A percentile compares a stretch with the other conserved stretches of the same genome.
Conservation (phyloP, 1,140 invertebrate genomes). For the Bombus haemorrhoidalis region DNA sequence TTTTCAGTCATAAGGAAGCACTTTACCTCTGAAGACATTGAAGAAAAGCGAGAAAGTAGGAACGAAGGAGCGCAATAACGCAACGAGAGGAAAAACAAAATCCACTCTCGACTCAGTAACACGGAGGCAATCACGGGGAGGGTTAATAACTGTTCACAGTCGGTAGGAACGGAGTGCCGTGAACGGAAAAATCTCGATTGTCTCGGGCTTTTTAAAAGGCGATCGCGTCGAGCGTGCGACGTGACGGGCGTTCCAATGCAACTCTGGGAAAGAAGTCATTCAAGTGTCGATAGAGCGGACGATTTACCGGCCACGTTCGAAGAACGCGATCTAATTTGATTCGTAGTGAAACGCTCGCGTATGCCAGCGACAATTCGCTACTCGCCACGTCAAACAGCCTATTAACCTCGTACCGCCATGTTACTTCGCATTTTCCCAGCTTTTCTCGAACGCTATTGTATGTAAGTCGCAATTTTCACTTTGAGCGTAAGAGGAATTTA, state of each 20-base stretch:
- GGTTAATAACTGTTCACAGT: slow-evolving; percentile 24
- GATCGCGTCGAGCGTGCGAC: slow-evolving; percentile 14
- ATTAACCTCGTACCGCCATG: neutral
- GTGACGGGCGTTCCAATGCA: slow-evolving; percentile 23
- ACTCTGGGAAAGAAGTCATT: slow-evolving; percentile 10
- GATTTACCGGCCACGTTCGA: slow-evolving; percentile 30
- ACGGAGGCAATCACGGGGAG: slow-evolving; percentile 3
- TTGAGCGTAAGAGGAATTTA: too few relatives aligned
- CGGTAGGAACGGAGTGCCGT: neutral
- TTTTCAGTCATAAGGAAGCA: neutral
- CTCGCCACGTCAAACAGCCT: neutral
- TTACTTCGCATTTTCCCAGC: too few relatives aligned
- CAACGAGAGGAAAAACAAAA: neutral
- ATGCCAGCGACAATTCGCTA: neutral
- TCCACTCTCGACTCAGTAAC: neutral
- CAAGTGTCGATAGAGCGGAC: slow-evolving; percentile 29
- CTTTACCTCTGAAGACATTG: neutral
- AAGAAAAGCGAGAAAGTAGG: neutral
- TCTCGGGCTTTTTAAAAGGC: slow-evolving; percentile 28
- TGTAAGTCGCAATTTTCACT: too few relatives aligned
- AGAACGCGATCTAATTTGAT: slow-evolving; percentile 40
- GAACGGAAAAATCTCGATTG: slow-evolving; percentile 26
- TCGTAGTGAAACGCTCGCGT: slow-evolving; percentile 15
- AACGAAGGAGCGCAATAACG: neutral
- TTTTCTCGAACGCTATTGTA: neutral